Evolutionary conservation across 2,888 invertebrate genomes (phyloP), one percentile per base, ranked within the genome.

Genomic region (Imbricaverruca yamaguchii): DNA sequence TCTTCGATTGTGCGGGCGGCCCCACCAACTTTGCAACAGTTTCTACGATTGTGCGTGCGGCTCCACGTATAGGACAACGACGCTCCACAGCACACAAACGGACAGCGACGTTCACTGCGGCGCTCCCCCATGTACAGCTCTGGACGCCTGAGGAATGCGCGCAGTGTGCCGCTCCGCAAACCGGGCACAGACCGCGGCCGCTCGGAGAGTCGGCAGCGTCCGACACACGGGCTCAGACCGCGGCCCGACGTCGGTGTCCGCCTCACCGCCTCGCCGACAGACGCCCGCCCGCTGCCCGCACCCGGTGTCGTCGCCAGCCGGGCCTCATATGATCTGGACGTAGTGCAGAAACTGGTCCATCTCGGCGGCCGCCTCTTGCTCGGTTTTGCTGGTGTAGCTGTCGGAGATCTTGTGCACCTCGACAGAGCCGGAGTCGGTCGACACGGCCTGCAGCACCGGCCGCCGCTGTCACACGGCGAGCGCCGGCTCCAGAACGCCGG

Each of bases 281-380:
- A 39, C 39, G 39, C 39, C 39, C 39, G 4, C 39, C 39, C 2
- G 39, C 39, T 3, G 39, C 39, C 39, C 39, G 4, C 2, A 39
- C 39, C 39, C 4, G 39, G 39, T 39, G 39, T 1, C 39, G 39
- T 39, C 39, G 39, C 39, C 2, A 1, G 39, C 39, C 39, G 4
- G 39, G 39, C 39, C 39, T 69, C 55, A 74, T 9, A 74, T 74
- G 74, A 74, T 74, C 53, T 53, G 74, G 55, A 74, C 74, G 74
- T 74, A 74, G 55, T 74, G 74, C 74, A 74, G 74, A 21, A 74
- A 74, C 74, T 55, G 74, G 39, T 74, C 74, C 53, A 74, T 53
- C 74, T 74, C 74, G 55, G 55, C 55, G 39, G 1, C 11, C 0
- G 69, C 15, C 69, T 39, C 69, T 39, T 39, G 18, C 15, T 53